Conservation (phyloP, 2,888 invertebrate species). For the Eupithecia subfuscata region DNA sequence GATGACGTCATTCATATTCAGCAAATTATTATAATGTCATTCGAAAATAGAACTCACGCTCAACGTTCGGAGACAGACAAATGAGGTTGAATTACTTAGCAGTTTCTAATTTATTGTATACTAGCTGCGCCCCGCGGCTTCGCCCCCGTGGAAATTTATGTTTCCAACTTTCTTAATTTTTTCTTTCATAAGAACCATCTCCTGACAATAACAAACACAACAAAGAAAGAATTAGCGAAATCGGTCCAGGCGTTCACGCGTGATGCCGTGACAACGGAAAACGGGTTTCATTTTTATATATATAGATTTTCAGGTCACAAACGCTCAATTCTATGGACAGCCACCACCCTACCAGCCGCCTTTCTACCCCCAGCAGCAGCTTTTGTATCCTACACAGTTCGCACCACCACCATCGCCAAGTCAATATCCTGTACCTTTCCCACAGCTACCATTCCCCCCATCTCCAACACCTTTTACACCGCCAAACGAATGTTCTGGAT, state of each 20-base stretch:
- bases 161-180: too few species aligned
- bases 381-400: constrained; percentile 15
- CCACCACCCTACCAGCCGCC: constrained; percentile 19
- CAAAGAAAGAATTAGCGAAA: too few species aligned
- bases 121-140: too few species aligned
- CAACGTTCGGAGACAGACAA: background rate
- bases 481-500: background rate
- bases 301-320: constrained; percentile 37
- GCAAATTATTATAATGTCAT: too few species aligned
- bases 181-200: too few species aligned
- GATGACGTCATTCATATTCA: too few species aligned
- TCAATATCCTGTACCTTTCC: background rate
- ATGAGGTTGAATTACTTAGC: background rate
- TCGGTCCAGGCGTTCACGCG: too few species aligned
- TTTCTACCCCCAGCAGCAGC: constrained; percentile 12
- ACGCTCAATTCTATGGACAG: constrained; percentile 33
- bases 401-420: background rate
- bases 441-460: background rate
- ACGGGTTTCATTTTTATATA: too few species aligned
- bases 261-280: too few species aligned
- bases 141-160: too few species aligned
- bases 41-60: background rate
- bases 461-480: background rate
- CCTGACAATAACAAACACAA: too few species aligned
- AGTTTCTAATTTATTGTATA: background rate